Base-by-base conservation (phyloP, 1,140 invertebrate genomes). In the Pachypeltis micranthus region DNA sequence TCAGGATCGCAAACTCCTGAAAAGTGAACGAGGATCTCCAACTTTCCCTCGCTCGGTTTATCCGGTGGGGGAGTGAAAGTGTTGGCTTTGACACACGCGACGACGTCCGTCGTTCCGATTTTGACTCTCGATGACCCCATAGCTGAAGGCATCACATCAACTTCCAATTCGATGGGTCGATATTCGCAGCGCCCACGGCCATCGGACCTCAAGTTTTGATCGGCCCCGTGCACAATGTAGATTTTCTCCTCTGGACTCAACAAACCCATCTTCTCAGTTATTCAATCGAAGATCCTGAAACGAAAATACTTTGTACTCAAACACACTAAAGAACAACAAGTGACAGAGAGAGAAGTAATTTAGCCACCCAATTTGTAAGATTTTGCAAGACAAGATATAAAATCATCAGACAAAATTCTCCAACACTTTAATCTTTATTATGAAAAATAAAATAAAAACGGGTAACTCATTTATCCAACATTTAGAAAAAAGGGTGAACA, bases 1-100 rank as follows among this genome's bases (percentile, higher is more conserved):
- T 57, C 55, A 10, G 61, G 61, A 34, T 44, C 47, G 16, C 29
- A 47, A 26, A 47, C 51, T 16, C 44, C 27, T 16, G 61, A 57
- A 25, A 63, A 39, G 51, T 63, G 47, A 0, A 63, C 61, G 55
- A 57, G 29, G 28, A 64, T 21, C 47, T 64, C 14, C n/a, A 64
- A 24, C 23, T 47, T 34, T 1, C 63, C 63, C 28, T 64, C 56
- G 23, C 44, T 34, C 23, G 63, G 63, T 28, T 19, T 29, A 14
- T 60, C 58, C 26, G 31, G 47, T 1, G 21, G 1, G 19, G 63
- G 63, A 14, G 28, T 44, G 26, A 59, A 44, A 23, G 56, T 54
- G 28, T 64, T 54, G 14, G 58, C 57, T 28, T 60, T 64, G 4
- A 64, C 58, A 51, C 56, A 64, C 2, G 63, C 63, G 2, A 64